Base-by-base conservation (phyloP, 2,797 vertebrate genomes). In the Arvicola amphibius region DNA sequence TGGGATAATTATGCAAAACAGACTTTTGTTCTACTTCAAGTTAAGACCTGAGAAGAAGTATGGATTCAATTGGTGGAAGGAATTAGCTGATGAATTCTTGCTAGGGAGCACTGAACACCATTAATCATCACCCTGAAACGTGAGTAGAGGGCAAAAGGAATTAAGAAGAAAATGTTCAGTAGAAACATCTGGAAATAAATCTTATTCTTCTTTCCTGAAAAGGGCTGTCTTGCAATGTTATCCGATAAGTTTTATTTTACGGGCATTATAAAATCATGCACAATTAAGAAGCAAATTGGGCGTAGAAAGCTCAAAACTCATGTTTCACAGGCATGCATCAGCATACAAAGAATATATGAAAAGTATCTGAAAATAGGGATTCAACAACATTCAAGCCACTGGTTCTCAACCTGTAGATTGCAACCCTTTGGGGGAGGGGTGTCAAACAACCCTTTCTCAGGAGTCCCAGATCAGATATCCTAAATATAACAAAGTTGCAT, bases 11-110 rank as follows among this genome's bases (percentile, higher is more conserved):
- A 97, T 89, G 86, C 89, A 97, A 98, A 98, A 95, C 0, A 96
- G 94, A 96, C 92, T 97, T 81, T 89, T 92, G 95, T 95, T 98
- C 97, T 94, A 74, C 90, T 80, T 97, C 86, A 98, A 97, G 97
- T 88, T 29, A 97, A 96, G 73, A 93, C 81, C 85, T 96, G 61
- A 80, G 56, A 97, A 80, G 56, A 97, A 97, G 21, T 10, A 92
- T 94, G 93, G 94, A 91, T 96, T 97, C 65, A 2, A 88, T 46
- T 97, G 93, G 71, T 96, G 23, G 96, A 37, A 98, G 90, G 53
- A 95, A 97, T 96, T 81, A 46, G 19, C 37, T 65, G 97, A 85
- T 96, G 32, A 94, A 81, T 96, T 97, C 94, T 94, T 73, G 94
- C 87, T 95, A 81, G 6, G 53, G 46, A 78, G 80, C 81, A 76